A percentile compares a stretch with the other conserved stretches of the same genome.
phyloP scores from a whole-genome alignment of 2,797 vertebrate species.

The Enteromius thamalakanensis region DNA sequence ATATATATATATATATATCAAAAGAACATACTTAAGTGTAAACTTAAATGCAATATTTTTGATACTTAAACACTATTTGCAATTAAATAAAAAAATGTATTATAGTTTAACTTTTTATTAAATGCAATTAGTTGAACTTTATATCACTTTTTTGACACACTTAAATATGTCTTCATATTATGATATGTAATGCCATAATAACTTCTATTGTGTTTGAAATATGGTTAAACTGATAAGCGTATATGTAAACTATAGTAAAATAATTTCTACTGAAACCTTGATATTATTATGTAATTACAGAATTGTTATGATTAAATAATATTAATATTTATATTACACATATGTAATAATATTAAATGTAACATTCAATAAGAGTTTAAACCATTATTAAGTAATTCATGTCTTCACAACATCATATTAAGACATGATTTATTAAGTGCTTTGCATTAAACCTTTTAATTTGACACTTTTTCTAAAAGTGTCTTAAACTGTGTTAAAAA shows the following conservation, averaged over 20 bases:
- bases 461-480: not conserved
- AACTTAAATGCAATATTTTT: not conserved
- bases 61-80: not conserved
- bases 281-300: not conserved
- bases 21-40: not conserved
- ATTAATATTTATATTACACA: no score
- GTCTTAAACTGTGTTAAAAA: not conserved
- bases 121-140: not conserved
- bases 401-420: not conserved
- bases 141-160: not conserved
- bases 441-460: not conserved
- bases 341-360: no score
- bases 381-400: not conserved
- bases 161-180: not conserved
- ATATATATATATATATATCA: no score
- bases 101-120: not conserved
- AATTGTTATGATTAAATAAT: no score
- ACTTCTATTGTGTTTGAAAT: not conserved
- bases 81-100: not conserved
- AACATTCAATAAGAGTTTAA: not conserved
- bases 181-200: not conserved
- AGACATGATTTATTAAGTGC: not conserved
- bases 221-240: not conserved
- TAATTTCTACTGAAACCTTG: not conserved
- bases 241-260: not conserved